Evolutionary conservation across 2,113 vertebrate species (phyloP), one percentile per base, ranked within the genome.

Genomic region (Chaetodon auriga): DNA sequence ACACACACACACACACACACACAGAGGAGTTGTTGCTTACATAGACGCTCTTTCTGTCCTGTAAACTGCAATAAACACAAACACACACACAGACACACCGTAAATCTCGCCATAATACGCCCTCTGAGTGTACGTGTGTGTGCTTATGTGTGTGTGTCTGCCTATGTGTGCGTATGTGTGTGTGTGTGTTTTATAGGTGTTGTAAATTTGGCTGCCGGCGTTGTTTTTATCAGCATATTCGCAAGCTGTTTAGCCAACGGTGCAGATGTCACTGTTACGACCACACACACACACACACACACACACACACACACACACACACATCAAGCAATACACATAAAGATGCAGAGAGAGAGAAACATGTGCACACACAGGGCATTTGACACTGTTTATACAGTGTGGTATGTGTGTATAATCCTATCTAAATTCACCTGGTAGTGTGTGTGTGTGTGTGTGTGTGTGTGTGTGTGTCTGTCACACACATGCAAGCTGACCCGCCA

Each of bases 181-280:
- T 69, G 55, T 71, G 58, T 68, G 60, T 76, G 65, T 87, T 94
- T 94, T 94, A 94, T 94, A 91, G 92, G 90, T 89, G 93, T 89
- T 91, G 93, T 94, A 94, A 94, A 94, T 94, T 94, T 91, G 90
- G 88, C 92, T 92, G 91, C 91, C 84, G 89, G 87, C 90, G 91
- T 93, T 94, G 93, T 93, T 94, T 93, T 94, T 93, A 94, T 94
- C 93, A 94, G 93, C 93, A 94, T 94, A 94, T 94, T 94, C 90
- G 89, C 93, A 94, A 94, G 93, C 93, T 94, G 93, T 94, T 94
- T 94, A 94, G 93, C 92, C 92, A 94, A 93, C 93, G 89, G 89
- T 94, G 93, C 93, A 94, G 93, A 94, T 94, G 93, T 94, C 91
- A 93, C 93, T 86, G 86, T 94, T 94, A 94, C 87, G 85, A 92